These are phyloP conservation scores for roundworm (Caenorhabditis elegans) DNA, from an alignment of 1,140 invertebrate species.

Conservation along the genomic window DNA sequence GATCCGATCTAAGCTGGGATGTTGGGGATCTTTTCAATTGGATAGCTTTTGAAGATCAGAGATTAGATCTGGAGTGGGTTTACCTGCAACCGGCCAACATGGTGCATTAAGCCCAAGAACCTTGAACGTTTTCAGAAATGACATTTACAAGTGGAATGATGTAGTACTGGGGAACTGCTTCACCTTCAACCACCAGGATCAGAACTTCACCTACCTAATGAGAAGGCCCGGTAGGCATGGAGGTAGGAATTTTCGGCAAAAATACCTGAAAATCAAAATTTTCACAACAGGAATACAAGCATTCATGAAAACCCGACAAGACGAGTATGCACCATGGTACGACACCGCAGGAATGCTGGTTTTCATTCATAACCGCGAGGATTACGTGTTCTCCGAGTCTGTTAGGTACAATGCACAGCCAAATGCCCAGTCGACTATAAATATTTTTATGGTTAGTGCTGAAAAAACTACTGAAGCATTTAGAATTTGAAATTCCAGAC, in stretches of 20 bases:
- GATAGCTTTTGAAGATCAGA: conserved; percentile 43
- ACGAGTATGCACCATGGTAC: conserved; percentile 49
- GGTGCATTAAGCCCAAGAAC: too few relatives aligned
- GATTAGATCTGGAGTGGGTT: conserved; percentile 32
- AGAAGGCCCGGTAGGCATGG: background rate
- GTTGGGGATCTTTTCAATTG: conserved; percentile 42
- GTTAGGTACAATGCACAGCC: conserved; percentile 39
- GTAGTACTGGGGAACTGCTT: conserved; percentile 51
- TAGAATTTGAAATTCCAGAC: conserved; percentile 18
- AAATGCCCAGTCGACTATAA: background rate
- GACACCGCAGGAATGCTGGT: conserved; percentile 43
- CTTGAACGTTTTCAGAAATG: background rate
- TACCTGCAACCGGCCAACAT: too few relatives aligned
- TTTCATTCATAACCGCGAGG: conserved; percentile 33
- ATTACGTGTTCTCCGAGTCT: conserved; percentile 44
- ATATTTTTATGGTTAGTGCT: conserved; percentile 4
- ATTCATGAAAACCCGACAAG: conserved; percentile 34
- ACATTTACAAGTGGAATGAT: conserved; percentile 46
- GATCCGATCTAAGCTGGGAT: conserved; percentile 75
- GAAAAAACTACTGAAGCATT: background rate
- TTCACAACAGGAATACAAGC: conserved; percentile 43
- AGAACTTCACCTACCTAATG: background rate
- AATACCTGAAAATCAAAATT: too few relatives aligned
- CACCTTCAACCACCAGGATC: conserved; percentile 46
- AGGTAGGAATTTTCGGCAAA: too few relatives aligned